Base-by-base conservation (phyloP, 2,888 invertebrate genomes). In the Fissipunctia ypsillon region DNA sequence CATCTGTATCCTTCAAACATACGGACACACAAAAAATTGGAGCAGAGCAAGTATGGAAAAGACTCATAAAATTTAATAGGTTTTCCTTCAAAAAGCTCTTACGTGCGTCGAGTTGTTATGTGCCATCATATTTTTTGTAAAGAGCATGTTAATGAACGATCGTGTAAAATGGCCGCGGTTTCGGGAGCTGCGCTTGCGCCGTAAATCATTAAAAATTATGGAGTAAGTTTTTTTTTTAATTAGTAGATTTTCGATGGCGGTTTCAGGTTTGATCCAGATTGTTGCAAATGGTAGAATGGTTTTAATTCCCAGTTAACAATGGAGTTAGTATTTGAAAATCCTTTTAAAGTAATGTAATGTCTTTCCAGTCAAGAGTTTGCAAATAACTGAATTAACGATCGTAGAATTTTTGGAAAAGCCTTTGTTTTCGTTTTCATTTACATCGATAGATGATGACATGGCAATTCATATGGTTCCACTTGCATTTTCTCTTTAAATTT, bases 61-160 rank as follows among this genome's bases (percentile, higher is more conserved):
- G 94, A 91, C 90, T 91, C 95, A 93, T 95, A 95, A 96, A 96
- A 95, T 94, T 96, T 95, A 95, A 95, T 95, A 95, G 93, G 94
- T 91, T 95, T 95, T 95, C 94, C 95, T 93, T 91, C 94, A 94
- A 95, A 94, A 95, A 94, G 90, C 86, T 91, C 92, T 92, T 93
- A 95, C 95, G 95, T 95, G 95, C 91, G 89, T 54, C 78, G 95
- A 87, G 87, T 95, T 88, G 91, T 87, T 92, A 95, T 92, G 90
- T 90, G 85, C 81, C 91, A 91, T 92, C 91, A 87, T 87, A 87
- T 90, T 91, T 93, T 91, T 90, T 82, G 77, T 84, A 86, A 83
- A 80, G 80, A 83, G 76, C 88, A 91, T 90, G 90, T 90, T 93
- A 93, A 94, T 93, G 90, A 91, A 87, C 76, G 84, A 45, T 73